These are phyloP conservation scores for Malurus elegans DNA, from an alignment of 2,113 vertebrate species.

Conservation along the genomic window DNA sequence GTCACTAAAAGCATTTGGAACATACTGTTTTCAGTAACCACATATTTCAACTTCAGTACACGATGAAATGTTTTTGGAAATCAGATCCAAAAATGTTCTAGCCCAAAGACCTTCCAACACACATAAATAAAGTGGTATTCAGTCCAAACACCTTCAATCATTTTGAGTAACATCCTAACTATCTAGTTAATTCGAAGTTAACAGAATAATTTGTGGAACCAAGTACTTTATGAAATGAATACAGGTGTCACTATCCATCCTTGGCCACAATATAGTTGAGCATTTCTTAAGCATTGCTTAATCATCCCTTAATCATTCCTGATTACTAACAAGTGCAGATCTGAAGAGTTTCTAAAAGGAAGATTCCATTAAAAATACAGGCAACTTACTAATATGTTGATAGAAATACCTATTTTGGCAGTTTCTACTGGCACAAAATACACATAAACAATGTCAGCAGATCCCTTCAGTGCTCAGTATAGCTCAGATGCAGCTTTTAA, in stretches of 20 bases:
- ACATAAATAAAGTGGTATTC: conserved; percentile 1
- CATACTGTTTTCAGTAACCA: conserved; percentile 54
- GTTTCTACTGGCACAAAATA: background rate
- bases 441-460: background rate
- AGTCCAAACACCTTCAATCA: conserved; percentile 36
- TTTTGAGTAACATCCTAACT: background rate
- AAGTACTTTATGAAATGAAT: background rate
- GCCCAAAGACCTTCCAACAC: background rate
- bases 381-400: background rate
- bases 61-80: conserved; percentile 58
- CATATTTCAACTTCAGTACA: conserved; percentile 62
- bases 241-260: background rate
- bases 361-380: background rate
- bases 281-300: background rate
- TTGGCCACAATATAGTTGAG: background rate
- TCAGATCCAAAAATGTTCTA: conserved; percentile 44
- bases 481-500: background rate
- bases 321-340: background rate
- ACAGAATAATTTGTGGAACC: background rate
- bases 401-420: background rate
- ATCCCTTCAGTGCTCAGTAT: background rate
- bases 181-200: background rate
- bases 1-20: conserved; percentile 50
- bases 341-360: background rate
- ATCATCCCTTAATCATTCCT: background rate